These are phyloP conservation scores for Oligia latruncula DNA, from an alignment of 2,888 invertebrate genomes.

Conservation along the genomic window DNA sequence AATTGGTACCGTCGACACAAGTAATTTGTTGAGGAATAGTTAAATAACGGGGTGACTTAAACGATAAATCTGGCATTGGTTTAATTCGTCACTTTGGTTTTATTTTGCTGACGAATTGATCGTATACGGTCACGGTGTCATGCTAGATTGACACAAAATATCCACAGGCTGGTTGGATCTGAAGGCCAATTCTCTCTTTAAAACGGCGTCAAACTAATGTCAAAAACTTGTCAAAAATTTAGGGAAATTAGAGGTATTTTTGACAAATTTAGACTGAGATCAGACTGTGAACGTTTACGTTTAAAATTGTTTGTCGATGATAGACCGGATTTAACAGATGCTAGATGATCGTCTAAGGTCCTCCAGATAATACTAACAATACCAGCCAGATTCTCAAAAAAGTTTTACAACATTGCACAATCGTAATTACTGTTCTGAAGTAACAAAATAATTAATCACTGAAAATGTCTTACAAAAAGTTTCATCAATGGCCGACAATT, in stretches of 20 bases:
- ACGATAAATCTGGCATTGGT: neutral
- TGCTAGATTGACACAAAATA: no score
- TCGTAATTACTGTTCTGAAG: neutral
- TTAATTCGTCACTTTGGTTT: neutral
- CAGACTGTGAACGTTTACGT: no score
- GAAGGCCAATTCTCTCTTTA: no score
- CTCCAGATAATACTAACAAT: no score
- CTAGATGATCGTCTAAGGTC: neutral
- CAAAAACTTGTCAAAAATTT: no score
- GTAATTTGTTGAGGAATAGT: neutral
- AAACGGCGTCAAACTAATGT: no score
- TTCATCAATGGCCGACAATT: conserved; percentile 38
- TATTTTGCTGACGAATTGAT: neutral
- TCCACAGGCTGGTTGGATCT: no score
- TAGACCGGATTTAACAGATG: neutral
- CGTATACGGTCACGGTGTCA: neutral
- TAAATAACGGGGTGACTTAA: neutral
- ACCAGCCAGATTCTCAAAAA: neutral
- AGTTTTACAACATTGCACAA: neutral
- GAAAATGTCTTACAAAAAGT: conserved; percentile 13
- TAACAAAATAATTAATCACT: conserved; percentile 24
- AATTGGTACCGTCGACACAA: conserved; percentile 3
- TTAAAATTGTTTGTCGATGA: neutral
- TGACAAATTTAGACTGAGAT: no score
- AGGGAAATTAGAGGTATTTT: no score